These are phyloP conservation scores for Apodemia zela DNA, from an alignment of 2,888 invertebrate species.

Conservation along the genomic window DNA sequence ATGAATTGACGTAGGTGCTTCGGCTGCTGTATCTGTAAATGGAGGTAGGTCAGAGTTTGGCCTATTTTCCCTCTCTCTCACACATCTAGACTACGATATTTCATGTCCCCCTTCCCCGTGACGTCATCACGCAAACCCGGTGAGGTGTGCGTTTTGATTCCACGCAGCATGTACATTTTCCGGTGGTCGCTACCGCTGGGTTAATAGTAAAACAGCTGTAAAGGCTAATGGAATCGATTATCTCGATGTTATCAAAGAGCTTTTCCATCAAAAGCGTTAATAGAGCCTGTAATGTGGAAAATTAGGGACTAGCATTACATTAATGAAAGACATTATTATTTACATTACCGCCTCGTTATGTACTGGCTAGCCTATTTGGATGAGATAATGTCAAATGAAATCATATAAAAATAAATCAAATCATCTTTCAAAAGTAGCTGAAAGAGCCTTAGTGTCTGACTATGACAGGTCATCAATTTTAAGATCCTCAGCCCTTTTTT, in stretches of 20 bases:
- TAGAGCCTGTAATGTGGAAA: not conserved
- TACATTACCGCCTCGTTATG: not conserved
- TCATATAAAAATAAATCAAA: no score
- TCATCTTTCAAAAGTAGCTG: no score
- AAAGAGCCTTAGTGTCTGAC: no score
- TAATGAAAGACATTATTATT: not conserved
- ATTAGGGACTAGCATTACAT: not conserved
- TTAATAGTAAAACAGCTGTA: slow-evolving; percentile 28
- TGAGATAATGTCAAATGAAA: no score
- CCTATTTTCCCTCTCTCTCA: slow-evolving; percentile 69
- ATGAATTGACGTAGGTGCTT: slow-evolving; percentile 55
- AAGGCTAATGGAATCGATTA: not conserved
- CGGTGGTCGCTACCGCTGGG: slow-evolving; percentile 35
- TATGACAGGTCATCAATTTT: no score
- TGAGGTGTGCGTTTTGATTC: slow-evolving; percentile 53
- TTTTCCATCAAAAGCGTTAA: not conserved
- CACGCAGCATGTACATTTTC: slow-evolving; percentile 44
- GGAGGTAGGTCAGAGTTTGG: slow-evolving; percentile 76
- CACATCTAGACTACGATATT: slow-evolving; percentile 33
- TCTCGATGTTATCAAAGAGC: not conserved
- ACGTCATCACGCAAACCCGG: slow-evolving; percentile 68
- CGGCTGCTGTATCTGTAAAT: slow-evolving; percentile 57
- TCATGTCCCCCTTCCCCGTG: slow-evolving; percentile 54
- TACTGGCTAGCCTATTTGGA: no score
- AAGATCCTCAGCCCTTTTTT: no score